Base-by-base conservation (phyloP, 2,888 invertebrate genomes). In the Tribolium freemani region DNA sequence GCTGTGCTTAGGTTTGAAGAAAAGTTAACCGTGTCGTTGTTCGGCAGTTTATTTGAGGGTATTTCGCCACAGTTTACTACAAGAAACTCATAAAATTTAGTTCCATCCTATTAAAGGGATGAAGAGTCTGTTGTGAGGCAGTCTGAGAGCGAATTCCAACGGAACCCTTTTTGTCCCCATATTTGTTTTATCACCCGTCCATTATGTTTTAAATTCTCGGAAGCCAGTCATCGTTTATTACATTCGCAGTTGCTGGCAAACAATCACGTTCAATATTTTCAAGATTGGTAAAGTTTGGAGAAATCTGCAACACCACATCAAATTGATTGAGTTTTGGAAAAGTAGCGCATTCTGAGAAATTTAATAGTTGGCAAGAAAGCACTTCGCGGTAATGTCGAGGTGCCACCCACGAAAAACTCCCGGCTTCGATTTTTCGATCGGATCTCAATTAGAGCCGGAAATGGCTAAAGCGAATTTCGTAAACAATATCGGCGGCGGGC, bases 391-490 rank as follows among this genome's bases (percentile, higher is more conserved):
- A 48, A n/a, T n/a, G 13, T 16, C 44, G 57, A 11, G 57, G 56
- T 56, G 38, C 20, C 13, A 0, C 11, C 13, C 51, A 6, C n/a
- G 9, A 54, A 54, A 30, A 54, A 26, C 30, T 44, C 9, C 11
- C 11, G 10, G 1, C 45, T 60, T 63, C 63, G 63, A 63, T 63
- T 69, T 69, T 60, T 51, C 53, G 60, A 58, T 69, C 60, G 58
- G 69, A 58, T 69, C 69, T 69, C 69, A 69, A 69, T 69, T 69
- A 69, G 69, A 50, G 58, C 38, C 51, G 69, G 69, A 69, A 69
- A 69, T 60, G 69, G 69, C 57, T 44, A 51, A 51, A 69, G 69
- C 69, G 69, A 69, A 60, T 60, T 60, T 60, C 58, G 69, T 69
- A 69, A 69, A 69, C 69, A 69, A 69, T 69, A 69, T 69, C 57